A percentile compares a stretch with the other conserved stretches of the same genome.
These are phyloP conservation scores for Scaptomyza pallida DNA, from an alignment of 1,140 invertebrate species.

Conservation along the genomic window DNA sequence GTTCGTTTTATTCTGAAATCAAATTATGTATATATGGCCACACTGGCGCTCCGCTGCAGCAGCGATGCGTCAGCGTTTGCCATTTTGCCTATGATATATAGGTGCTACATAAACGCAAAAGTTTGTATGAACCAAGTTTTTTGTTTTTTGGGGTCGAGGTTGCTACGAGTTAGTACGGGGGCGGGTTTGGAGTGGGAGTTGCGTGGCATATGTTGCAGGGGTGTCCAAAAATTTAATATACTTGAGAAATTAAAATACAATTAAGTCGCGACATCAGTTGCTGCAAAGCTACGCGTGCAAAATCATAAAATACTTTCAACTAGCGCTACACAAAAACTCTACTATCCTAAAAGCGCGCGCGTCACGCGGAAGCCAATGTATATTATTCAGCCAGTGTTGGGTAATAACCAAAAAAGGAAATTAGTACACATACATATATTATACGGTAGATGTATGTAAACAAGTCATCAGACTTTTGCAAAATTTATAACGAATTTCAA, in stretches of 20 bases:
- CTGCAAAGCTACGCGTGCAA: constrained; percentile 41
- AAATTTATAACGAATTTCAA: constrained; percentile 10
- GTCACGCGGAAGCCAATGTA: constrained; percentile 75
- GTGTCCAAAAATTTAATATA: constrained; percentile 17
- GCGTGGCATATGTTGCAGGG: constrained; percentile 8
- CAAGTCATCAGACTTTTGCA: constrained; percentile 17
- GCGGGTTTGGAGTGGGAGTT: neutral
- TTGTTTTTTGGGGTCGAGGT: constrained; percentile 3
- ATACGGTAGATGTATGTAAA: constrained; percentile 3
- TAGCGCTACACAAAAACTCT: constrained; percentile 24
- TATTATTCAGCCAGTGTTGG: constrained; percentile 27
- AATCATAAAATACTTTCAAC: constrained; percentile 30
- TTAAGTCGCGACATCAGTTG: constrained; percentile 7
- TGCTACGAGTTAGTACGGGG: constrained; percentile 16
- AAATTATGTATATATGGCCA: constrained; percentile 22
- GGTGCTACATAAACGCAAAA: constrained; percentile 81
- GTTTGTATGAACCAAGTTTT: constrained; percentile 79
- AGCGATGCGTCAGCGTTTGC: constrained; percentile 44
- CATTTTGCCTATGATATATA: constrained; percentile 65
- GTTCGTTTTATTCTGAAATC: constrained; percentile 30
- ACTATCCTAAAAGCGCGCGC: constrained; percentile 37
- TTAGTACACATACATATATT: neutral
- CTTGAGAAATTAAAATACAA: constrained; percentile 1
- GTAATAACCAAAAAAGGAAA: constrained; percentile 5
- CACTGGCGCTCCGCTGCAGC: constrained; percentile 19